Evolutionary conservation across 2,113 vertebrate genomes (phyloP), one percentile per base, ranked within the genome.

Genomic region (Psilopogon haemacephalus): DNA sequence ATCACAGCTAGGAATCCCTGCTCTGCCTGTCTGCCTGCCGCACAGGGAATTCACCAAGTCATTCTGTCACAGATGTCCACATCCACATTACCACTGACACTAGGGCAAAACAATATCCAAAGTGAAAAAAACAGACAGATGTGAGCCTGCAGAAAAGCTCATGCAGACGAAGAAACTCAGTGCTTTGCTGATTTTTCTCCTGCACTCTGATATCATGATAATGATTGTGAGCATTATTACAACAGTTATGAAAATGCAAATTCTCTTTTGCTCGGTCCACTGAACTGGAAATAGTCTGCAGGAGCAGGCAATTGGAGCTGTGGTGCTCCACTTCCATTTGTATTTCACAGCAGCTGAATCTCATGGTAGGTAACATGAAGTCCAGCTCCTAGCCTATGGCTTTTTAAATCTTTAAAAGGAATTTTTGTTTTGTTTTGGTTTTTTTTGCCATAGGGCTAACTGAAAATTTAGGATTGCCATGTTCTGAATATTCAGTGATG

Each of bases 221-320:
- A 90, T 48, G 64, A 88, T 71, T 76, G 65, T 26, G 81, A 90
- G 64, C 42, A 65, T 93, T 96, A 96, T 90, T 92, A 90, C 46
- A 91, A 86, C 9, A 24, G 50, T 86, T 93, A 93, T 94, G 78
- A 96, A 97, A 96, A 97, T 94, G 90, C 76, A 96, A 91, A 96
- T 93, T 87, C 75, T 94, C 76, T 83, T 89, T 92, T 82, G 90
- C 62, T 83, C 24, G 12, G 79, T 78, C 91, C 88, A 88, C 27
- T 89, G 84, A 95, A 83, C 81, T 95, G 68, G 91, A 94, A 94
- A 94, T 35, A 93, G 75, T 88, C 65, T 67, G 59, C 33, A 58
- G 63, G 17, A 71, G 62, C 55, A 88, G 67, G 48, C 48, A 86
- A 32, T 54, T 72, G 81, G 55, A 95, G 52, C 79, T 77, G 65